Base-by-base conservation (phyloP, 1,140 invertebrate genomes). In the Calephelis nemesis region DNA sequence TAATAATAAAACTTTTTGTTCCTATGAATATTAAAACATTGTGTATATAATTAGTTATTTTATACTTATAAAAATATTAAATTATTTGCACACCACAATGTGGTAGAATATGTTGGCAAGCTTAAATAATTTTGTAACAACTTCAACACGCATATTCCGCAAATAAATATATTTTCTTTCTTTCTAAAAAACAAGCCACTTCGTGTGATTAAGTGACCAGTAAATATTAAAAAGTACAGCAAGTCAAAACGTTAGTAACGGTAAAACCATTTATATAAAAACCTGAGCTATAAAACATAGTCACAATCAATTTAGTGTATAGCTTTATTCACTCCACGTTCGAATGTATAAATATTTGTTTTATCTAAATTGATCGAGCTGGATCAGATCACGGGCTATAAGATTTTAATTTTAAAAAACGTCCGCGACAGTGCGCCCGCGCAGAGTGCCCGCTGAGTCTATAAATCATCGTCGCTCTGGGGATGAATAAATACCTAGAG, bases 301-400 rank as follows among this genome's bases (percentile, higher is more conserved):
- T 84, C 81, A 84, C 85, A 89, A 91, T 91, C 85, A 89, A 89
- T 91, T 91, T 86, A 85, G 81, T 72, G 78, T 82, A 87, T 80
- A 79, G 79, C 85, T 85, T 89, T 88, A 88, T 89, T 87, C 85
- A 80, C 80, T 89, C 86, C 79, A 84, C 78, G 81, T 83, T 83
- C 77, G 77, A 85, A 82, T 85, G 87, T 88, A 91, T 90, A 91
- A 91, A 91, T 91, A 91, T 91, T 91, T 90, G 87, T 90, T 91
- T 91, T 90, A 91, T 91, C 86, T 91, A 91, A 91, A 91, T 90
- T 87, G 88, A 91, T 91, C 88, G 82, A 85, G 67, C 68, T 74
- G 86, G 86, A 91, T 91, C 90, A 90, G 87, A 90, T 90, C 87
- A 72, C 69, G 75, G 77, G 73, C 76, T 66, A 78, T 85, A 83